A percentile compares a stretch with the other conserved stretches of the same genome.
Evolutionary conservation across 2,113 vertebrate species (phyloP).

Genomic region (Microcebus murinus): DNA sequence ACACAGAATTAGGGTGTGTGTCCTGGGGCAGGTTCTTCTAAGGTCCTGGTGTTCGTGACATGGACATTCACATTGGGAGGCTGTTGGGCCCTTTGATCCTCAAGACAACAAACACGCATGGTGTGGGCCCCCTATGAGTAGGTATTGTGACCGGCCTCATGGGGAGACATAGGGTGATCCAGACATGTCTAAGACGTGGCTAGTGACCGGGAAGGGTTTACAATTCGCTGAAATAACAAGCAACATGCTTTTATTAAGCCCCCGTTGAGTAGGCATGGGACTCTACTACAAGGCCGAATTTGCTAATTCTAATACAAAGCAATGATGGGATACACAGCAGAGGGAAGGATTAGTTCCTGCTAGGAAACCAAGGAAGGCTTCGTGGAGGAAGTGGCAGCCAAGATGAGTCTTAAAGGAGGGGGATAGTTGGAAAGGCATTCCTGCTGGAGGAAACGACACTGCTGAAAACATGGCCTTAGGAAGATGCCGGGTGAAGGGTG

Average conservation of each 20-base stretch:
- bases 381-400: neutral
- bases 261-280: neutral
- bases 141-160: neutral
- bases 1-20: neutral
- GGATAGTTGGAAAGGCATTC: neutral
- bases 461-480: neutral
- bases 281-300: neutral
- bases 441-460: neutral
- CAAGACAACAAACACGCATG: neutral
- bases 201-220: neutral
- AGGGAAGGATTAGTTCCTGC: neutral
- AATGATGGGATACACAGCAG: neutral
- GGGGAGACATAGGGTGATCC: neutral
- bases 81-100: neutral
- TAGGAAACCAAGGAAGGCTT: neutral
- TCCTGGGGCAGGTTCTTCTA: neutral
- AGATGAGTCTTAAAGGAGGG: neutral
- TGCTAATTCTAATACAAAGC: neutral
- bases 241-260: neutral
- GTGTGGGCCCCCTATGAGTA: neutral
- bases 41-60: neutral
- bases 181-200: accelerated
- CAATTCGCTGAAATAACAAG: neutral
- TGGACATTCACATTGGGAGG: neutral
- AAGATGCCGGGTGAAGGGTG: neutral